A percentile compares a stretch with the other conserved stretches of the same genome.
Evolutionary conservation across 1,140 invertebrate genomes (phyloP).

Genomic region (Palaemon carinicauda): DNA sequence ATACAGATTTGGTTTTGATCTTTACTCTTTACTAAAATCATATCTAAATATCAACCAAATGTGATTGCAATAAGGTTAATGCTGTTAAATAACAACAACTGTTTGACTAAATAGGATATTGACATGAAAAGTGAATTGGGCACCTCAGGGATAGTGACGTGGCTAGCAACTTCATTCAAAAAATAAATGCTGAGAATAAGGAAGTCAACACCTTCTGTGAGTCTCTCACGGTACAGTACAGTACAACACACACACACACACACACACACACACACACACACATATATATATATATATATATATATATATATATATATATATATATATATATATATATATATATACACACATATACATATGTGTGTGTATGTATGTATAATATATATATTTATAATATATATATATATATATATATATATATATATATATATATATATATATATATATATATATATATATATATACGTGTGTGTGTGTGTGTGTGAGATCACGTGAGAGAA

Average conservation of each 20-base stretch:
- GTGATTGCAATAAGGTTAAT: not conserved
- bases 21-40: not conserved
- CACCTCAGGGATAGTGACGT: too few relatives aligned
- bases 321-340: slow-evolving; percentile 2
- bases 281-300: not conserved
- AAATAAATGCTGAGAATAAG: too few relatives aligned
- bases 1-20: not conserved
- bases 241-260: not conserved
- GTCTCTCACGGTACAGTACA: too few relatives aligned
- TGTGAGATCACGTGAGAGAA: too few relatives aligned
- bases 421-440: too few relatives aligned
- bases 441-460: not conserved
- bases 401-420: too few relatives aligned
- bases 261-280: not conserved
- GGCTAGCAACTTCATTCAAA: too few relatives aligned
- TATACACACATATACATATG: not conserved
- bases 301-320: not conserved
- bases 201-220: too few relatives aligned
- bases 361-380: not conserved
- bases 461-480: not conserved
- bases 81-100: too few relatives aligned
- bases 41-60: not conserved
- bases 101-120: too few relatives aligned
- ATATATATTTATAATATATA: too few relatives aligned
- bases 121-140: too few relatives aligned